A percentile compares a stretch with the other conserved stretches of the same genome.
These are phyloP conservation scores for Luscinia megarhynchos DNA, from an alignment of 2,797 vertebrate species.

Conservation along the genomic window DNA sequence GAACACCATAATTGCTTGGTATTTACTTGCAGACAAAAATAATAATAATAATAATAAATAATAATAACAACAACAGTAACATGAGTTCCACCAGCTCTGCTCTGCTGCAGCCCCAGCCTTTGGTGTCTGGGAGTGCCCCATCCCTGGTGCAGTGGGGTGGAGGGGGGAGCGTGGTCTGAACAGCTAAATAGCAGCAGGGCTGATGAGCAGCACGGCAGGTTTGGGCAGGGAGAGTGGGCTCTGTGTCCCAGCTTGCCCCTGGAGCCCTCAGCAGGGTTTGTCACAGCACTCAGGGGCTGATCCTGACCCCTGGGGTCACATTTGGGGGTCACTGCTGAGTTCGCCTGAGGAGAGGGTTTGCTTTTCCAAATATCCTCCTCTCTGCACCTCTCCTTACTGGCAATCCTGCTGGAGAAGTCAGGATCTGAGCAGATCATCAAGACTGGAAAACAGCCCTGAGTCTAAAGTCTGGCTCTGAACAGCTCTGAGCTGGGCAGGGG, in stretches of 20 bases:
- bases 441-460: neutral
- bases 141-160: neutral
- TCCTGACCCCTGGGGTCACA: neutral
- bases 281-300: neutral
- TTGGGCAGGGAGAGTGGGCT: neutral
- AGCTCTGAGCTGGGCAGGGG: neutral
- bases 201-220: neutral
- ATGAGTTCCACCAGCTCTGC: neutral
- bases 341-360: slow-evolving; percentile 1
- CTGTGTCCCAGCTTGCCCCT: neutral
- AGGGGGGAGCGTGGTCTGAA: neutral
- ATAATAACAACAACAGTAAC: neutral
- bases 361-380: neutral
- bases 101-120: neutral
- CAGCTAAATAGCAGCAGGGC: neutral
- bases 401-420: neutral
- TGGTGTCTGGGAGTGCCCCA: accelerated
- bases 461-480: neutral
- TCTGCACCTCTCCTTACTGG: neutral
- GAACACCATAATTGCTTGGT: slow-evolving; percentile 67
- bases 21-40: slow-evolving; percentile 49
- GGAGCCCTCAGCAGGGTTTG: neutral
- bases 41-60: neutral
- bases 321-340: neutral
- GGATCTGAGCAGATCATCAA: neutral